These are phyloP conservation scores for Drosophila greeni DNA, from an alignment of 2,888 invertebrate species.

Conservation along the genomic window DNA sequence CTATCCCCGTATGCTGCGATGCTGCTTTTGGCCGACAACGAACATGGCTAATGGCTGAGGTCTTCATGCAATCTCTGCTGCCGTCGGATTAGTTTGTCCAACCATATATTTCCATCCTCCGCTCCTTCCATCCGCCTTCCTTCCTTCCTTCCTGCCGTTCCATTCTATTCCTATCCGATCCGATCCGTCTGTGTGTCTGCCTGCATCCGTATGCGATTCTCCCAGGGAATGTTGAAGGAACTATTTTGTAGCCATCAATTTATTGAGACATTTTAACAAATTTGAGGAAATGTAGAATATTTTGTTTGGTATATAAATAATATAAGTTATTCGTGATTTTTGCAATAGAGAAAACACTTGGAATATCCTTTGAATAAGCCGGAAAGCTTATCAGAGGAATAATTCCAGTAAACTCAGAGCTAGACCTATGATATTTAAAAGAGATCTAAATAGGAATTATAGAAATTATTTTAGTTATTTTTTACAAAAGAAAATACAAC, in stretches of 20 bases:
- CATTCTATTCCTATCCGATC: slow-evolving; percentile 14
- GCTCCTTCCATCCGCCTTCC: not conserved
- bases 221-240: not conserved
- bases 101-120: slow-evolving; percentile 29
- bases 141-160: slow-evolving; percentile 35
- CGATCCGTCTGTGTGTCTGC: slow-evolving; percentile 17
- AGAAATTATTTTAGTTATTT: too few species aligned
- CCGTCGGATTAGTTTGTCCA: slow-evolving; percentile 45
- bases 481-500: not conserved
- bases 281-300: too few species aligned
- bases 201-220: slow-evolving; percentile 1
- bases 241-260: not conserved
- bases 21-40: slow-evolving; percentile 14
- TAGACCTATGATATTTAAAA: too few species aligned
- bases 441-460: too few species aligned
- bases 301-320: not conserved
- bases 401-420: too few species aligned
- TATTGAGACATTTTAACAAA: too few species aligned
- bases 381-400: too few species aligned
- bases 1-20: slow-evolving; percentile 12
- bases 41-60: slow-evolving; percentile 20
- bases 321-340: too few species aligned
- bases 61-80: slow-evolving; percentile 35
- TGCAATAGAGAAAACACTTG: too few species aligned
- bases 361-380: too few species aligned